phyloP scores from a whole-genome alignment of 2,113 vertebrate genomes.

The Catharus minimus region DNA sequence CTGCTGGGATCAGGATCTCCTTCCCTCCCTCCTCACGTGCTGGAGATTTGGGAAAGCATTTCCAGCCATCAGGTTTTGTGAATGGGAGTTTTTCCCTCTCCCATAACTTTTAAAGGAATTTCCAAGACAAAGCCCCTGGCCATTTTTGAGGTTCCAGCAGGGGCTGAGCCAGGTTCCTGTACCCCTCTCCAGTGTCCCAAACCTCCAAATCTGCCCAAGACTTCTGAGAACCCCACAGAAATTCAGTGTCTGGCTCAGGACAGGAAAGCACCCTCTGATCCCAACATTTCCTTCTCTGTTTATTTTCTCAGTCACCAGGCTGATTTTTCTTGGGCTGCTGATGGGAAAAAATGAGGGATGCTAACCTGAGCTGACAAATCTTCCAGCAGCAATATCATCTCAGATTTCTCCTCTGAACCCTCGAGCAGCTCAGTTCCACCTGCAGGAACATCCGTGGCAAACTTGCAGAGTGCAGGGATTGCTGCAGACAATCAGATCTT shows the following conservation, averaged over 20 bases:
- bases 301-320: neutral
- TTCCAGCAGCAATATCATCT: neutral
- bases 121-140: neutral
- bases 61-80: neutral
- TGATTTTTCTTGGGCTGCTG: neutral
- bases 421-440: neutral
- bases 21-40: accelerated
- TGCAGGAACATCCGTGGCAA: neutral
- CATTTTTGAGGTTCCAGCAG: neutral
- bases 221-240: neutral
- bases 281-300: neutral
- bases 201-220: neutral
- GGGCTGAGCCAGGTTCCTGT: neutral
- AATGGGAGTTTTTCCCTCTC: neutral
- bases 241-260: neutral
- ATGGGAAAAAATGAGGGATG: neutral
- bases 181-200: neutral
- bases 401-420: neutral
- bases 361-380: neutral
- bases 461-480: neutral
- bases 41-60: accelerated
- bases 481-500: neutral
- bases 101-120: neutral
- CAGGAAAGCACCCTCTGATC: neutral
- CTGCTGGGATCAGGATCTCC: neutral